Evolutionary conservation across 1,140 invertebrate species (phyloP).

Genomic region (Diabrotica virgifera): DNA sequence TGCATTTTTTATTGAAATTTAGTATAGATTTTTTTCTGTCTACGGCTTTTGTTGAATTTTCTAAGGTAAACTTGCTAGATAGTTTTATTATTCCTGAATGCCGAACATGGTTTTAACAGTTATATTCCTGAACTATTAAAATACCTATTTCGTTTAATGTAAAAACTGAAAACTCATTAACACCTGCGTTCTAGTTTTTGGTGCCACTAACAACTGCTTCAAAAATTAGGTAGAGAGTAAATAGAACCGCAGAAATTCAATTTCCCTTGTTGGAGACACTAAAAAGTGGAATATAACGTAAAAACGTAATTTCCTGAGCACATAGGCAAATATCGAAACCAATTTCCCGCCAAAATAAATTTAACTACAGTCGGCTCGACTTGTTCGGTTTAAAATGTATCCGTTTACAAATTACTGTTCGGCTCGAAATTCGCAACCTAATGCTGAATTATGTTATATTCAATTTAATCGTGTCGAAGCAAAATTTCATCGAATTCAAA

Average conservation of each 20-base stretch:
- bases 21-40: too few species aligned
- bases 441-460: neutral
- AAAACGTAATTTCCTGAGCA: constrained; percentile 2
- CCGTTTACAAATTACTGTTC: constrained; percentile 2
- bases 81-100: too few species aligned
- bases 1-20: too few species aligned
- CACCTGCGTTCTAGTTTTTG: too few species aligned
- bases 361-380: neutral
- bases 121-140: too few species aligned
- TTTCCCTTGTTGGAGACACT: neutral
- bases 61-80: too few species aligned
- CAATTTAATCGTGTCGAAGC: neutral
- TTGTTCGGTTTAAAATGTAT: neutral
- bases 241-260: neutral
- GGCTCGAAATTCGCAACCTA: neutral
- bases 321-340: neutral
- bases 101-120: too few species aligned
- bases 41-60: too few species aligned
- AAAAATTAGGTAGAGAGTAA: neutral
- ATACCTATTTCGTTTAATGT: too few species aligned
- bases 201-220: neutral
- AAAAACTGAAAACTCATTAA: too few species aligned
- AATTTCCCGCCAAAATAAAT: constrained; percentile 2
- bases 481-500: neutral
- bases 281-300: neutral